Evolutionary conservation across 2,797 vertebrate species (phyloP).

Genomic region (Meriones psammophilus): DNA sequence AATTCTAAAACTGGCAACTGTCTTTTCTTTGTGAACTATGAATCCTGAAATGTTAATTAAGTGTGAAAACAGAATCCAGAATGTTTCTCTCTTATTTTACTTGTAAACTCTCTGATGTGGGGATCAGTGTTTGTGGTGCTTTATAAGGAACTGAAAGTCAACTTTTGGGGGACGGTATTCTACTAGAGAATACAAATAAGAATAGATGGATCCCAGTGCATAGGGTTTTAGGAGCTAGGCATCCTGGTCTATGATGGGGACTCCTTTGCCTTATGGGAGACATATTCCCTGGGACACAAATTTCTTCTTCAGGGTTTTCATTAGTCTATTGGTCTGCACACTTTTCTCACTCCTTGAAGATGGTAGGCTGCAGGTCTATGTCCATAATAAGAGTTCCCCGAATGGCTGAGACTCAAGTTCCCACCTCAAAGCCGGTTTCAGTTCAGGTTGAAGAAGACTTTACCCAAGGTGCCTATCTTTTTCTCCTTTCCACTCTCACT

Average conservation of each 20-base stretch:
- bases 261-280: neutral
- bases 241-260: neutral
- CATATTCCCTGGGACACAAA: slow-evolving; percentile 26
- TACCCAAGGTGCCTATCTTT: neutral
- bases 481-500: slow-evolving; percentile 33
- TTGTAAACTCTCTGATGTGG: slow-evolving; percentile 22
- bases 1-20: slow-evolving; percentile 53
- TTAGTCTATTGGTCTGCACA: neutral
- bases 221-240: neutral
- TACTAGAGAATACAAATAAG: neutral
- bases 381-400: neutral
- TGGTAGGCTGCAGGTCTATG: neutral
- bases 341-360: neutral
- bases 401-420: neutral
- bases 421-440: neutral
- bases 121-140: neutral
- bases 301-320: slow-evolving; percentile 54
- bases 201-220: neutral
- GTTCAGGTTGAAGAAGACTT: neutral
- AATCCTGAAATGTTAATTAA: slow-evolving; percentile 57
- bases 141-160: neutral
- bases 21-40: slow-evolving; percentile 58
- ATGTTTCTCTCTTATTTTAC: slow-evolving; percentile 29
- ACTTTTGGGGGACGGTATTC: neutral
- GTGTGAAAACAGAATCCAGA: slow-evolving; percentile 65